Evolutionary conservation across 2,888 invertebrate genomes (phyloP).

Genomic region (Tinea semifulvella): DNA sequence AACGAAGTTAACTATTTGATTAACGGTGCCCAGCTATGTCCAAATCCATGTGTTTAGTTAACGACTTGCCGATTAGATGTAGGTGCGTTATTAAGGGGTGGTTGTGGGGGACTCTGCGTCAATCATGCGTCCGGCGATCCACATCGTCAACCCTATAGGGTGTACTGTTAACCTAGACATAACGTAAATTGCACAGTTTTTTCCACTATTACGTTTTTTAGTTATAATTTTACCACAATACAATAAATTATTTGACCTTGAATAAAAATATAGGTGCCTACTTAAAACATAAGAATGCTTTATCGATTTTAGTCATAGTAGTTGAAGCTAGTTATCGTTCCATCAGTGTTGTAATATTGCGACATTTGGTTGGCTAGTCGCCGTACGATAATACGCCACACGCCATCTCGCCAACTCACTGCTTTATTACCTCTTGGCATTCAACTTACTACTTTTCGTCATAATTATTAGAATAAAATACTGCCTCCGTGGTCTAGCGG

Average conservation of each 20-base stretch:
- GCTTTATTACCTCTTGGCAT: not conserved
- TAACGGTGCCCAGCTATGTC: no score
- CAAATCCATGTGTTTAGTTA: constrained; percentile 47
- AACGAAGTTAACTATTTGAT: no score
- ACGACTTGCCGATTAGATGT: constrained; percentile 27
- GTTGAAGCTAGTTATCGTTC: not conserved
- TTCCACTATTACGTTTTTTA: no score
- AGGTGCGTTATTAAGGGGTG: no score
- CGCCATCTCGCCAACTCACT: constrained; percentile 1
- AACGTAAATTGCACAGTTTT: no score
- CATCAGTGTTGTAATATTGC: constrained; percentile 1
- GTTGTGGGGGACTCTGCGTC: constrained; percentile 18
- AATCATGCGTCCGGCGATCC: constrained; percentile 2
- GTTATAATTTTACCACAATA: no score
- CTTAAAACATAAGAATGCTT: no score
- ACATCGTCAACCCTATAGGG: not conserved
- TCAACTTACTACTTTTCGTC: constrained; percentile 3
- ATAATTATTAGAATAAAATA: no score
- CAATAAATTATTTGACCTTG: no score
- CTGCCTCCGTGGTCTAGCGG: no score
- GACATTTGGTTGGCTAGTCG: not conserved
- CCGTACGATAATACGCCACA: not conserved
- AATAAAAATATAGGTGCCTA: no score
- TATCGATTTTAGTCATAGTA: no score
- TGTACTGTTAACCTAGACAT: not conserved